Conservation (phyloP, 2,113 vertebrate species). For the Tichodroma muraria region DNA sequence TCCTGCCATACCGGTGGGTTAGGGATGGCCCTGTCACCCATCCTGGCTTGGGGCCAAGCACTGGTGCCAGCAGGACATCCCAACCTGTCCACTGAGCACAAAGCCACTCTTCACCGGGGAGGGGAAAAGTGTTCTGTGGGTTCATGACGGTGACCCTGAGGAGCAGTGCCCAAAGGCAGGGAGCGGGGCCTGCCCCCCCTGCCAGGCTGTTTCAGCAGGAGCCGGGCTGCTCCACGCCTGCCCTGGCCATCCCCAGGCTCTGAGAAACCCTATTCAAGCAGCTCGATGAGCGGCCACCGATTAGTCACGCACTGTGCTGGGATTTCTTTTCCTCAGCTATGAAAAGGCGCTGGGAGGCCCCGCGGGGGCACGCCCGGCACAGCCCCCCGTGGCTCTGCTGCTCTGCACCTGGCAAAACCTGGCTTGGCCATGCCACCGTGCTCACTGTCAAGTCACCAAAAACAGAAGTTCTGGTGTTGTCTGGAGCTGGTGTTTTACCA, state of each 20-base stretch:
- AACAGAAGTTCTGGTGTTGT: background rate
- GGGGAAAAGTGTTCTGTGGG: background rate
- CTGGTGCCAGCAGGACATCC: background rate
- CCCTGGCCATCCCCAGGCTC: background rate
- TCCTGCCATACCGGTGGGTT: background rate
- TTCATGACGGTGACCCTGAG: rapidly evolving
- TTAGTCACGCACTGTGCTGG: background rate
- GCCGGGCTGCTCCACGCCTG: background rate
- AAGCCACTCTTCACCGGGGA: background rate
- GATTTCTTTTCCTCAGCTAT: background rate
- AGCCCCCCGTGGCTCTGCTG: background rate
- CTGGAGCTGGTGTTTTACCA: background rate
- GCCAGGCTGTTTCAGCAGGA: background rate
- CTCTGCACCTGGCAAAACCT: background rate
- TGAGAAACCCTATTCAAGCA: background rate
- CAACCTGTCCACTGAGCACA: background rate
- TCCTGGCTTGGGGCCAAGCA: rapidly evolving
- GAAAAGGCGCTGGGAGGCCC: background rate
- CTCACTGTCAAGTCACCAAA: rapidly evolving
- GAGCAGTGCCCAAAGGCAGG: rapidly evolving
- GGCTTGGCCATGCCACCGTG: background rate
- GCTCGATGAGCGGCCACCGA: background rate
- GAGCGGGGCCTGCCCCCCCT: background rate
- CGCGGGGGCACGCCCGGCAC: rapidly evolving
- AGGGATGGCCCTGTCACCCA: background rate